Conservation (phyloP, 2,888 invertebrate species). For the Ariolimax columbianus region DNA sequence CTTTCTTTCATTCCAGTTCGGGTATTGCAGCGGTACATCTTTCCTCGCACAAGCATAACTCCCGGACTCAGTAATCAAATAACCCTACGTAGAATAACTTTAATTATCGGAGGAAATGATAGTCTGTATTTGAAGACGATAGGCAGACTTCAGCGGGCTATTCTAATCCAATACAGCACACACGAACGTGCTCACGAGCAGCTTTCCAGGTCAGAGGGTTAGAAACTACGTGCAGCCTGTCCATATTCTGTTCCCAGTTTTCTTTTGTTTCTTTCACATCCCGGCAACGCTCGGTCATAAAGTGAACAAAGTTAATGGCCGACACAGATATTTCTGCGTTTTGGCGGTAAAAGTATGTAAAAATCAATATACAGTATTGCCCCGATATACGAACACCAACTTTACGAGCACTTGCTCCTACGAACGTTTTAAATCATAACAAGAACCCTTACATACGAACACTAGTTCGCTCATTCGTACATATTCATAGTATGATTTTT, state of each 20-base stretch:
- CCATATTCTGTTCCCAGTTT: background rate
- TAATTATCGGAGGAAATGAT: background rate
- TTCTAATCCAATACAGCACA: background rate
- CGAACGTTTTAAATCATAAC: too few species aligned
- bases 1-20: background rate
- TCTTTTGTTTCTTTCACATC: constrained; percentile 28
- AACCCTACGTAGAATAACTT: background rate
- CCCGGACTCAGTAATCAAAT: background rate
- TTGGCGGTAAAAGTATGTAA: background rate
- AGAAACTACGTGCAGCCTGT: background rate
- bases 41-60: background rate
- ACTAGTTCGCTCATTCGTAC: too few species aligned
- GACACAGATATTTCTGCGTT: background rate
- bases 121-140: background rate
- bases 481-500: too few species aligned
- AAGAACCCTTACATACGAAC: too few species aligned
- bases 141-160: background rate
- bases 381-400: too few species aligned
- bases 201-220: background rate
- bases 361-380: too few species aligned
- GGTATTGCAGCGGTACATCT: background rate
- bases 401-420: too few species aligned
- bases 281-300: background rate
- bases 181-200: constrained; percentile 4
- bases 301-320: background rate